Evolutionary conservation across 2,888 invertebrate species (phyloP), one percentile per base, ranked within the genome.

Genomic region (Drosophila fungiperda): DNA sequence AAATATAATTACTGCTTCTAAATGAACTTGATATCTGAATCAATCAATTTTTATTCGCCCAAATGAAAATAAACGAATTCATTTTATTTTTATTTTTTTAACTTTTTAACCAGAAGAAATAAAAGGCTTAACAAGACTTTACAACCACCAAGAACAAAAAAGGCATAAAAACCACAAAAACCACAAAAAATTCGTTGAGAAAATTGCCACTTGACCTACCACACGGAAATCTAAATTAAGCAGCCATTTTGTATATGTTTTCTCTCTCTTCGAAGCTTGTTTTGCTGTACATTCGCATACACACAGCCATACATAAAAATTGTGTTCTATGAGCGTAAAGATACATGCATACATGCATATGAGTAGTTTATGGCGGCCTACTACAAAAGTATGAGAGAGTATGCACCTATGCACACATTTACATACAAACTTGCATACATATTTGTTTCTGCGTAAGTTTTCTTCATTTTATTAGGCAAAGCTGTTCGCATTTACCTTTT

Each of bases 131-230:
- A 49, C 26, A 59, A 17, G 6, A 59, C 35, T 59, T 26, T 11
- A n/a, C 17, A 20, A 36, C 20, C 23, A 20, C 12, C 12, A 15
- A 45, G 15, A 12, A 12, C 7, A 12, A 20, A 23, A 45, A 23
- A 23, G 8, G 1, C 50, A 57, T 40, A 42, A 7, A 29, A 32
- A 6, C 1, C 36, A 26, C 52, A 45, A 45, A 54, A 40, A 52
- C 6, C 23, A 40, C 52, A 42, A 45, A 57, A 73, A 72, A 73
- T 73, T 76, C 49, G 65, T 73, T 78, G 82, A 67, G 85, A 78
- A 84, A 80, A 82, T 87, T 82, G 76, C 80, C 85, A 85, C 87
- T 87, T 87, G 89, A 88, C 88, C 88, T 88, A 87, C 89, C 88
- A 74, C 89, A 89, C 80, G 79, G 48, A 82, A 85, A 78, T 87